Conservation (phyloP, 2,888 invertebrate genomes). For the Sipha maydis region DNA sequence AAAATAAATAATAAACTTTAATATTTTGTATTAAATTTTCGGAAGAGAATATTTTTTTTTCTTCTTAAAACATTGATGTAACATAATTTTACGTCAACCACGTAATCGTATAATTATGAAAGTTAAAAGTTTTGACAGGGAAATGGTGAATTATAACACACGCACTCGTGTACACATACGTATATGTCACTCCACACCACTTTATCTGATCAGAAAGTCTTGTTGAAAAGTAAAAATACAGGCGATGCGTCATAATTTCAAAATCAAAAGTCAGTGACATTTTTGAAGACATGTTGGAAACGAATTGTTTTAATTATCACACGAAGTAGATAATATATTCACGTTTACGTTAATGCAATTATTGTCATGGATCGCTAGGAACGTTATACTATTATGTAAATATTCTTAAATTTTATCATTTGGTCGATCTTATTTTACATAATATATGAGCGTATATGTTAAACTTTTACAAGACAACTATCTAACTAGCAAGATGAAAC, state of each 20-base stretch:
- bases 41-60: neutral
- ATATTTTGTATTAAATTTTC: neutral
- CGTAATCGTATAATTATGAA: constrained; percentile 28
- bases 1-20: neutral
- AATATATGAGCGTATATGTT: no score
- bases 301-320: no score
- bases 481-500: no score
- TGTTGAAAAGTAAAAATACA: constrained; percentile 9
- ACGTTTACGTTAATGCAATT: no score
- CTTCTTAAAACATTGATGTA: neutral
- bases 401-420: no score
- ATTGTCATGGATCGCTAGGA: no score
- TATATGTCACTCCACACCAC: constrained; percentile 1
- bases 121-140: constrained; percentile 21
- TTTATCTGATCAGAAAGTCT: neutral
- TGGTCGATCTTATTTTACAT: no score
- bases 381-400: no score
- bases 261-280: constrained; percentile 36
- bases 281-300: neutral
- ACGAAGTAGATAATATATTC: no score
- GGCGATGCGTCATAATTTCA: neutral
- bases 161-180: neutral
- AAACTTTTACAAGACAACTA: no score
- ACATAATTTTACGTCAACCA: neutral
- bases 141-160: neutral